Base-by-base conservation (phyloP, 2,113 vertebrate genomes). In the Lepidiolamprologus cunningtoni region DNA sequence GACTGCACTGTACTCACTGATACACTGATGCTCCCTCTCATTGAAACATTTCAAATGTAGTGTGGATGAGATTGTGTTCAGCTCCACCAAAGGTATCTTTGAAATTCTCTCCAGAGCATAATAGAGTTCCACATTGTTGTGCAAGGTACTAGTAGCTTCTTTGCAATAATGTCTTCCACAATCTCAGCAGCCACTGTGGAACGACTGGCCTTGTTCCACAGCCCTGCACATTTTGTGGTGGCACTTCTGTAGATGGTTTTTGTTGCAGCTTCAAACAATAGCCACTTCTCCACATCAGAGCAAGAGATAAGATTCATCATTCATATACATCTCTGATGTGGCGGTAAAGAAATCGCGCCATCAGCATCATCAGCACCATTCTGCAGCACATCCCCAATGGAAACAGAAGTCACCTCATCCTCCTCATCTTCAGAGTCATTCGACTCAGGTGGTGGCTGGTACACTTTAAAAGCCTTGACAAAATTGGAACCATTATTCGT, bases 281-380 rank as follows among this genome's bases (percentile, higher is more conserved):
- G 47, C 47, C 47, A 50, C 16, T 50, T 19, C 16, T 19, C 16
- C 16, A 50, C 47, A 50, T 50, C 47, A 50, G 8, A 0, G 47
- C 16, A 50, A 9, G 47, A 50, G 8, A 19, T 0, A 19, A 3
- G 47, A 50, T 50, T 50, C 8, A 50, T 50, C 3, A 5, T 40
- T 9, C 9, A 42, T 42, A 1, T 0, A 0, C 7, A 50, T 50
- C 47, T 50, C 47, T 50, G 7, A 50, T 50, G 47, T 50, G 47
- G 47, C 0, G 0, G 17, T 19, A 50, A 50, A 19, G 0, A 50
- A 50, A 50, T 50, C 0, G 16, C 16, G 0, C 0, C 47, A 50
- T 50, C 47, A 13, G 1, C 37, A 37, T 5, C 35, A 37, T 37
- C 37, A 16, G 47, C 8, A 50, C 50, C 8, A 52, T 3, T 52